A percentile compares a stretch with the other conserved stretches of the same genome.
These are phyloP conservation scores for Rhinella marina DNA, from an alignment of 2,797 vertebrate species.

Conservation along the genomic window DNA sequence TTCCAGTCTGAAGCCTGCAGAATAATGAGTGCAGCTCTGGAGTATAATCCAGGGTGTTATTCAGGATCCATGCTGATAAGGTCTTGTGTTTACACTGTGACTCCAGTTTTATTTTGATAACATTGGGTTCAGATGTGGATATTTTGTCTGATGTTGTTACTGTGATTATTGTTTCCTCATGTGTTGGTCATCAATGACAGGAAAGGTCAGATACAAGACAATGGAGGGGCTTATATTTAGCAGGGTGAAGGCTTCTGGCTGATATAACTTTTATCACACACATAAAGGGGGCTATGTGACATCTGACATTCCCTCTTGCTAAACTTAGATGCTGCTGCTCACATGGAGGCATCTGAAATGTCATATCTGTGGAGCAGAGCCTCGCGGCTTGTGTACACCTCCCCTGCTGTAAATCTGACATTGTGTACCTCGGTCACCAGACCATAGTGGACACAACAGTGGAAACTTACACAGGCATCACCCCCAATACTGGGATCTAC, in stretches of 20 bases:
- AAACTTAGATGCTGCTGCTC: constrained; percentile 41
- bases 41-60: background rate
- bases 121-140: background rate
- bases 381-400: no score
- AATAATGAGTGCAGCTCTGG: no score
- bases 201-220: background rate
- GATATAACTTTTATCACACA: constrained; percentile 25
- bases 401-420: background rate
- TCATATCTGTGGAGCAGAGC: constrained; percentile 27
- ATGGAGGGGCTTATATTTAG: background rate
- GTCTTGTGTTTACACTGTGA: no score
- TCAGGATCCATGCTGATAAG: background rate
- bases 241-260: background rate
- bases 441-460: background rate
- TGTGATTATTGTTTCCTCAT: background rate
- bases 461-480: no score
- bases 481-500: no score
- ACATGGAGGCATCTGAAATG: constrained; percentile 35
- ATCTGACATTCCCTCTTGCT: constrained; percentile 31
- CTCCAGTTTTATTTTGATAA: background rate
- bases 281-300: background rate
- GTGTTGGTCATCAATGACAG: background rate
- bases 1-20: no score
- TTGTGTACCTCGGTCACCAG: background rate
- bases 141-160: background rate